A percentile compares a stretch with the other conserved stretches of the same genome.
phyloP scores from a whole-genome alignment of 2,113 vertebrate species.

The Sinocyclocheilus grahami region DNA sequence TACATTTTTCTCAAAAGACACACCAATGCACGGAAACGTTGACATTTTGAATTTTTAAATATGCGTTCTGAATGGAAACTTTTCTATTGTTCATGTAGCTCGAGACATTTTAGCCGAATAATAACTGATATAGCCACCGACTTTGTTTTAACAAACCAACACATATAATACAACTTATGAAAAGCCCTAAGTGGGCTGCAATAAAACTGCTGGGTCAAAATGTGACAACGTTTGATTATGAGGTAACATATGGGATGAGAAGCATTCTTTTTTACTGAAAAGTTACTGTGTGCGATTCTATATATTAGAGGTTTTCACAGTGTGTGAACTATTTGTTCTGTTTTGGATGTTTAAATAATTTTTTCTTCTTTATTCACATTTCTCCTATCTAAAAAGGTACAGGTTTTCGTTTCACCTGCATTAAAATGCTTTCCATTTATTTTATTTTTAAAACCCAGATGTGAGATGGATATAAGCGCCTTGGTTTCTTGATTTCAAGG shows the following conservation, averaged over 20 bases:
- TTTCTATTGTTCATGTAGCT: slow-evolving; percentile 44
- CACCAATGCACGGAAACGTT: not conserved
- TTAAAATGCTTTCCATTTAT: not conserved
- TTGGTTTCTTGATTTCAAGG: slow-evolving; percentile 19
- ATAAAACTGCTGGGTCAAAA: slow-evolving; percentile 21
- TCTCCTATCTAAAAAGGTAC: slow-evolving; percentile 9
- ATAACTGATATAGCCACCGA: not conserved
- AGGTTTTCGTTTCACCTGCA: not conserved
- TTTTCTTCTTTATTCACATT: slow-evolving; percentile 49
- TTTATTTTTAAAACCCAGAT: slow-evolving; percentile 9
- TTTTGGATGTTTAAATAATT: slow-evolving; percentile 48
- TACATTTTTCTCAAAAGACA: slow-evolving; percentile 6
- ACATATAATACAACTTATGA: not conserved
- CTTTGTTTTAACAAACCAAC: not conserved
- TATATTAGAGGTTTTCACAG: slow-evolving; percentile 23
- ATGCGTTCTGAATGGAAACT: slow-evolving; percentile 21
- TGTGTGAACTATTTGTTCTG: not conserved
- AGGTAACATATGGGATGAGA: slow-evolving; percentile 14
- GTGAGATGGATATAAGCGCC: not conserved
- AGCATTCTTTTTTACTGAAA: slow-evolving; percentile 29
- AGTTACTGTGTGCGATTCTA: not conserved
- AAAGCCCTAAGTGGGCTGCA: slow-evolving; percentile 25
- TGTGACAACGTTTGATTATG: not conserved
- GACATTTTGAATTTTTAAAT: slow-evolving; percentile 27
- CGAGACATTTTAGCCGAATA: slow-evolving; percentile 4